Conservation (phyloP, 2,797 vertebrate genomes). For the Paratrypauchen microcephalus region DNA sequence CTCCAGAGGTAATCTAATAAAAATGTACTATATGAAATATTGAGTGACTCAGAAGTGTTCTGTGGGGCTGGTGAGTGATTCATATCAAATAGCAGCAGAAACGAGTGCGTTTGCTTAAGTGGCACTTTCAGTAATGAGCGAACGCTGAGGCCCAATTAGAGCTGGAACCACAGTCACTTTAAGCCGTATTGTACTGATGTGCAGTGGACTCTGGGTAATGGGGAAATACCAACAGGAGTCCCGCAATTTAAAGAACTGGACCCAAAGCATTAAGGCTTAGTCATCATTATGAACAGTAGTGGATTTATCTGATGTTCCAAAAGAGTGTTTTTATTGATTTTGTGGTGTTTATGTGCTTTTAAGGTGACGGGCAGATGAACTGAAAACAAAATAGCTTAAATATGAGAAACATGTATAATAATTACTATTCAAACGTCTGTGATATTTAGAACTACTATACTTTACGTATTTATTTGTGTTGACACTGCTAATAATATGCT, state of each 20-base stretch:
- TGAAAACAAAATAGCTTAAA: not conserved
- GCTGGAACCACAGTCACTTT: constrained; percentile 21
- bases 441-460: not conserved
- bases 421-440: not conserved
- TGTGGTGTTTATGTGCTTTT: not conserved
- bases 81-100: constrained; percentile 39
- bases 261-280: not conserved
- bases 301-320: not conserved
- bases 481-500: not conserved
- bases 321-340: not conserved
- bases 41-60: not conserved
- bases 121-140: constrained; percentile 46
- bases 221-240: constrained; percentile 4
- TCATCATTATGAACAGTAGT: not conserved
- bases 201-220: constrained; percentile 8
- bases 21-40: not conserved
- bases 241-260: not conserved
- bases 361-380: not conserved
- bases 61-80: constrained; percentile 26
- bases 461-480: too few relatives aligned
- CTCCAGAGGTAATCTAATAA: not conserved
- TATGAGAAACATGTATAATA: not conserved
- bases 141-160: constrained; percentile 36
- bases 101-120: constrained; percentile 46
- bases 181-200: constrained; percentile 27